Evolutionary conservation across 2,888 invertebrate genomes (phyloP), one percentile per base, ranked within the genome.

Genomic region (Tenthredo distinguenda): DNA sequence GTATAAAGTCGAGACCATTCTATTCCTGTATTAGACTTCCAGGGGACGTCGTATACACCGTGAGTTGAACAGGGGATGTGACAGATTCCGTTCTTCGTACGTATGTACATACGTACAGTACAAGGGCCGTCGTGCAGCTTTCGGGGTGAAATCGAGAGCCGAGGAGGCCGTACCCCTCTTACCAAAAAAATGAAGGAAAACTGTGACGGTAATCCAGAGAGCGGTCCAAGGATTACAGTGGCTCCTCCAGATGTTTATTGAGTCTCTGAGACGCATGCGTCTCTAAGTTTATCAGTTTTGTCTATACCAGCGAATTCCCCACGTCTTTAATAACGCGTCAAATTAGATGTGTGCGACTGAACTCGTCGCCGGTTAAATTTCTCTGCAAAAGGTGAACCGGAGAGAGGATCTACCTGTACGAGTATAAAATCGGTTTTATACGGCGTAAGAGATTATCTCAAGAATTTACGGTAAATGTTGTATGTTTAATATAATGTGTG

Each of bases 211-310:
- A 92, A 93, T 93, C 92, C 92, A 92, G 91, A 92, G 91, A 90
- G 91, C 90, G 90, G 92, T 90, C 91, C 88, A 89, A 89, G 91
- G 91, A 91, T 92, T 92, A 92, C 92, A 90, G 88, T 88, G 91
- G 90, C 91, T 92, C 90, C 91, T 91, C 89, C 90, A 90, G 91
- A 93, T 93, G 93, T 93, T 93, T 93, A 93, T 93, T 92, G 93
- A 93, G 93, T 92, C 90, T 89, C 87, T 88, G 89, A 88, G 89
- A 91, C 90, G 91, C 92, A 91, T 90, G 92, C 92, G 92, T 71
- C 50, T 76, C 68, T 72, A 71, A 55, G 62, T 74, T 62, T 85
- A 47, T 84, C 71, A 18, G 72, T 77, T 40, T 85, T 85, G 85
- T 40, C 15, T 43, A 65, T 43, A 55, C 76, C 82, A 81, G 86